Evolutionary conservation across 2,888 invertebrate species (phyloP).

Genomic region (Troglohyphantes excavatus): DNA sequence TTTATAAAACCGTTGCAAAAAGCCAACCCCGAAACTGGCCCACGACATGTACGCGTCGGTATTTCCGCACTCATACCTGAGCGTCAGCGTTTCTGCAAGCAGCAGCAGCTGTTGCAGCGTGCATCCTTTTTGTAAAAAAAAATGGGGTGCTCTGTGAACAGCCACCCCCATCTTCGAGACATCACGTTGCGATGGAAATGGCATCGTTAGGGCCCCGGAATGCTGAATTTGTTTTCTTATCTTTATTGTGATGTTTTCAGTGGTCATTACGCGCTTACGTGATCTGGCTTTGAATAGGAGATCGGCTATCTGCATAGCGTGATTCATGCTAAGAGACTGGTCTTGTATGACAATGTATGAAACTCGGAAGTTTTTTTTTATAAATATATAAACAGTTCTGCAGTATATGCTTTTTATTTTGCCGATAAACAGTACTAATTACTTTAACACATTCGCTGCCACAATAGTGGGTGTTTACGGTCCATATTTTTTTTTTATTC

Average conservation of each 20-base stretch:
- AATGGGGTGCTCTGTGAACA: neutral
- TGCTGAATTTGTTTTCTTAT: conserved; percentile 26
- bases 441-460: no score
- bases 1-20: conserved; percentile 2
- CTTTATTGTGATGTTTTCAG: conserved; percentile 61
- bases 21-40: neutral
- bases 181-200: conserved; percentile 59
- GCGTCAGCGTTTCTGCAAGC: conserved; percentile 9
- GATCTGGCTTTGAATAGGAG: conserved; percentile 28
- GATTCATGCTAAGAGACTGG: conserved; percentile 30
- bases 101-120: neutral
- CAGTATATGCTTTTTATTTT: no score
- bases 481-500: no score
- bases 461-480: no score
- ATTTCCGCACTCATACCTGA: conserved; percentile 18
- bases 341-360: neutral
- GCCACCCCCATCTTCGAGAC: neutral
- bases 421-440: no score
- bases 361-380: neutral
- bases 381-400: no score
- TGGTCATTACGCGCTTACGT: conserved; percentile 61
- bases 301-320: conserved; percentile 30
- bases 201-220: conserved; percentile 40
- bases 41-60: neutral
- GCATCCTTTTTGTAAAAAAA: neutral